Evolutionary conservation across 2,113 vertebrate genomes (phyloP).

Genomic region (Mustelus asterias): DNA sequence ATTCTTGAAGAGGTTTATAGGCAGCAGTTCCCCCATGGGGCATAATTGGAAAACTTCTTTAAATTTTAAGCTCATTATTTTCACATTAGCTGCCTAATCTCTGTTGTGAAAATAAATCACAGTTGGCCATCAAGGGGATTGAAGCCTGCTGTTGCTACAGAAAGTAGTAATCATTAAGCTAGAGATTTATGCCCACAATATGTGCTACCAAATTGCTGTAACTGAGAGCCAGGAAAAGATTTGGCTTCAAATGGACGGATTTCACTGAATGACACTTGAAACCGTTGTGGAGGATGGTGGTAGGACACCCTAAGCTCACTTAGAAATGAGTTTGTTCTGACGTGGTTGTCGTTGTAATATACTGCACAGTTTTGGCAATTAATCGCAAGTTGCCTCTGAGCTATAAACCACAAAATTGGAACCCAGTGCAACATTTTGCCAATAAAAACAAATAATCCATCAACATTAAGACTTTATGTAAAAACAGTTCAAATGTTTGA

Average conservation of each 20-base stretch:
- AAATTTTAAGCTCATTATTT: conserved; percentile 27
- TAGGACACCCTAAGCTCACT: no score
- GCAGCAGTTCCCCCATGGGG: not conserved
- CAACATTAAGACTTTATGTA: not conserved
- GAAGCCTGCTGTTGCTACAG: conserved; percentile 1
- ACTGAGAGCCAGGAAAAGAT: not conserved
- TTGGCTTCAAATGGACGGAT: not conserved
- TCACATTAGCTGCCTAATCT: conserved; percentile 29
- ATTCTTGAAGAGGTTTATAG: not conserved
- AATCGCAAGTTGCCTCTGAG: not conserved
- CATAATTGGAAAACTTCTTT: not conserved
- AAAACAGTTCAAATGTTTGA: not conserved
- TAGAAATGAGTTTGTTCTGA: not conserved
- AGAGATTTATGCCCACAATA: not conserved
- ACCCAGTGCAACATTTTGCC: not conserved
- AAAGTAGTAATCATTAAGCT: not conserved
- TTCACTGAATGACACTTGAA: not conserved
- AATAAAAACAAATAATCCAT: conserved; percentile 11
- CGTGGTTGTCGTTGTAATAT: not conserved
- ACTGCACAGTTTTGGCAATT: not conserved
- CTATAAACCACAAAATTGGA: not conserved
- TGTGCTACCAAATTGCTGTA: not conserved
- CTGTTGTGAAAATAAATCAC: conserved; percentile 17
- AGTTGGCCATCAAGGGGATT: conserved; percentile 23
- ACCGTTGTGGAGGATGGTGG: not conserved